phyloP scores from a whole-genome alignment of 1,140 invertebrate species.

The Brachionus angularis region DNA sequence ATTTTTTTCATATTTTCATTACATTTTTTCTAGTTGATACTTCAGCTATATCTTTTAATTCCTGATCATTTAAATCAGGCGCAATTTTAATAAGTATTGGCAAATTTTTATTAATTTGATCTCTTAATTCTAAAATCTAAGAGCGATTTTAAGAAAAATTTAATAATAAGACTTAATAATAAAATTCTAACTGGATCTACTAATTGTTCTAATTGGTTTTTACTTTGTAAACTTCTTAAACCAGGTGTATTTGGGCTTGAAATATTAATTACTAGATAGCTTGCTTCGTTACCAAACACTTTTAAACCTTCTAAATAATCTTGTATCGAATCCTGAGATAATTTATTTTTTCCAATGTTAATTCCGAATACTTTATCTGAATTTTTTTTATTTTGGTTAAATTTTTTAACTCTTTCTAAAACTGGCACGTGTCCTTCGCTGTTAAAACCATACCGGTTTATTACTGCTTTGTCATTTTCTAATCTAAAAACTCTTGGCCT shows the following conservation, averaged over 20 bases:
- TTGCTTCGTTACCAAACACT: constrained; percentile 58
- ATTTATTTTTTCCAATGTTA: constrained; percentile 93
- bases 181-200: constrained; percentile 62
- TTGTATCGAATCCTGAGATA: constrained; percentile 66
- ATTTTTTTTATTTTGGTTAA: constrained; percentile 44
- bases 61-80: constrained; percentile 76
- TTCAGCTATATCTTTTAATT: constrained; percentile 75
- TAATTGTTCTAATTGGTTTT: constrained; percentile 69
- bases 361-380: constrained; percentile 67
- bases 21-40: constrained; percentile 58
- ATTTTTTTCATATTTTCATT: constrained; percentile 37
- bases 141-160: not conserved
- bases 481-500: constrained; percentile 87
- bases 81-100: constrained; percentile 85
- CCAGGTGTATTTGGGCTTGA: constrained; percentile 85
- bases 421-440: constrained; percentile 76
- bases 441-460: constrained; percentile 94
- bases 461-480: constrained; percentile 76
- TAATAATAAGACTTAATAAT: not conserved
- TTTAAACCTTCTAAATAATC: constrained; percentile 70
- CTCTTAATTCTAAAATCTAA: constrained; percentile 24
- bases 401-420: constrained; percentile 48
- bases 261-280: constrained; percentile 62
- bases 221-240: constrained; percentile 75
- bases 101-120: constrained; percentile 50